phyloP scores from a whole-genome alignment of 2,888 invertebrate species.

The Sesamia inferens region DNA sequence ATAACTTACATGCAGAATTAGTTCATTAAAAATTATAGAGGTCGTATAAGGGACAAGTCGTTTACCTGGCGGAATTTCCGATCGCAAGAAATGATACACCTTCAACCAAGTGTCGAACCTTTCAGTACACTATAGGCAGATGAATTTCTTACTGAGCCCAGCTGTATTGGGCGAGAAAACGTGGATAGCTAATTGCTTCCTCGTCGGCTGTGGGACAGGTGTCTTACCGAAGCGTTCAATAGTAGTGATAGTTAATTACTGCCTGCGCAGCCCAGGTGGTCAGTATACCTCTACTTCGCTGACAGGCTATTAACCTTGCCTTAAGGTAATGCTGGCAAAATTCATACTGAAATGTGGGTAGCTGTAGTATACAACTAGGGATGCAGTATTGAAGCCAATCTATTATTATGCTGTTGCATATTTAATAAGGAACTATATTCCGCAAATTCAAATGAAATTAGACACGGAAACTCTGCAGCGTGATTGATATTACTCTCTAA shows the following conservation, averaged over 20 bases:
- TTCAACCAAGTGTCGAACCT: not conserved
- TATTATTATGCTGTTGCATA: not conserved
- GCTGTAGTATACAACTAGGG: not conserved
- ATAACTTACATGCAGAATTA: no score
- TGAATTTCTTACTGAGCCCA: not conserved
- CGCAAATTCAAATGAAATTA: not conserved
- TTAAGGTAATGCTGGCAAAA: constrained; percentile 14
- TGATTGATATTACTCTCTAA: not conserved
- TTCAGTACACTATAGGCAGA: not conserved
- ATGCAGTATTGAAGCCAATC: not conserved
- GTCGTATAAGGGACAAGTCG: not conserved
- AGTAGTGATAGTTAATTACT: constrained; percentile 30
- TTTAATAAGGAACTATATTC: no score
- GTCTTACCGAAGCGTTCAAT: not conserved
- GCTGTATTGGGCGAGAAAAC: not conserved
- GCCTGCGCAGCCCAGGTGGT: not conserved
- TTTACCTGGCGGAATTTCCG: not conserved
- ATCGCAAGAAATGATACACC: not conserved
- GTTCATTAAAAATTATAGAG: not conserved
- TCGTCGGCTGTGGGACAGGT: not conserved
- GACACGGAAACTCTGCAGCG: not conserved
- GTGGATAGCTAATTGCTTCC: not conserved
- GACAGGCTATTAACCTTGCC: constrained; percentile 40
- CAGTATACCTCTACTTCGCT: constrained; percentile 2
- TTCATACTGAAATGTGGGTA: constrained; percentile 13